Evolutionary conservation across 2,888 invertebrate species (phyloP), one percentile per base, ranked within the genome.

Genomic region (Sesamia inferens): DNA sequence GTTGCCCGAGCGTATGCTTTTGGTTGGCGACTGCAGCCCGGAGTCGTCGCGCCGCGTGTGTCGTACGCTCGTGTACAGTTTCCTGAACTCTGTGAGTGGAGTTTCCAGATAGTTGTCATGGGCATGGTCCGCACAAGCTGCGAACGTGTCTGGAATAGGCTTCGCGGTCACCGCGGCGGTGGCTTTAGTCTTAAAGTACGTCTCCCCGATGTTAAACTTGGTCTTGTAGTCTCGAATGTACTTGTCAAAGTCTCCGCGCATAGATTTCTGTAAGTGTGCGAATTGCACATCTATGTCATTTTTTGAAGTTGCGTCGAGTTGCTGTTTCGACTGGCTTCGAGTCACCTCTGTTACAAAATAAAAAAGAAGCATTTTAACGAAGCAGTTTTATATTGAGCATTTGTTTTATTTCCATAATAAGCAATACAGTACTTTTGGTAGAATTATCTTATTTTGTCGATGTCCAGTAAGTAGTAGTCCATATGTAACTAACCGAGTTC

Each of bases 71-170:
- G 90, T 89, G 79, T 96, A 96, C 4, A 93, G 81, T 79, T 94
- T 94, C 69, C 96, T 90, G 66, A 96, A 96, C 67, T 95, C 95
- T 0, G 68, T 76, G 13, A 96, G 72, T 0, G 96, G 94, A 19
- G 92, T 93, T 79, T 94, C 94, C 47, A 95, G 84, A 74, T 92
- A 94, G 75, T 94, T 89, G 0, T 83, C 81, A 0, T 75, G 77
- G 19, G 39, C 64, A 2, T 39, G 39, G 1, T 69, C 24, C 14
- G 81, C 70, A 31, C 85, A 80, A 14, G 84, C 57, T 11, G 81
- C 61, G 4, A 74, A 89, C 0, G 79, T 61, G 48, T 74, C 54
- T 0, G 92, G 91, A 59, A 92, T 90, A 0, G 93, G 93, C 62
- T 88, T 90, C 0, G 78, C 71, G 68, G 75, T 85, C 59, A 87